Base-by-base conservation (phyloP, 2,113 vertebrate species). In the Entosphenus tridentatus region DNA sequence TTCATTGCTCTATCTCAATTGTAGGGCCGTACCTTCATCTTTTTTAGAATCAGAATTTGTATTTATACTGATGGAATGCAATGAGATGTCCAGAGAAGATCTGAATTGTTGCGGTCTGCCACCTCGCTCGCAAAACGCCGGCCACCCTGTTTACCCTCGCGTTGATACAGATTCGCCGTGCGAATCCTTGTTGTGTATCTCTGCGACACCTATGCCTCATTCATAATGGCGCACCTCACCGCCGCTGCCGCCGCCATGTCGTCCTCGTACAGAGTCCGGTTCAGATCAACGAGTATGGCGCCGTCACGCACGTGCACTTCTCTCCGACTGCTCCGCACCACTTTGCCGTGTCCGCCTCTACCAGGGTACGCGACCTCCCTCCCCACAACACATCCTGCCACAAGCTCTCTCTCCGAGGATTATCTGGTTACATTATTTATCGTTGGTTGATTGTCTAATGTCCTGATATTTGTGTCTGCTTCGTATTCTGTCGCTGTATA, bases 201-300 rank as follows among this genome's bases (percentile, higher is more conserved):
- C 39, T 39, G 39, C 39, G 39, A 39, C 39, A 7, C 39, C 39
- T 5, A 1, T 39, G 39, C 39, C 39, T 39, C 39, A 7, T 39
- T 39, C 39, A 39, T 39, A 39, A 39, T 2, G 39, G 39, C 6
- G 39, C 39, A 39, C 39, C 39, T 39, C 39, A 2, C 39, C 5
- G 39, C 39, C 39, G 39, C 21, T 5, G 21, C 39, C 39, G 39
- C 39, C 39, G 39, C 39, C 39, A 39, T 39, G 39, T 55, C 2
- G 69, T 57, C 74, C 57, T 71, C 16, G 71, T 65, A 57, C 73
- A 98, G 93, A 79, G 84, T 17, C 87, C 92, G 13, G 79, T 96
- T 71, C 89, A 95, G 77, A 90, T 98, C 71, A 98, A 98, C 78
- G 92, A 97, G 56, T 98, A 92, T 72, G 92, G 89, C 67, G 86